Evolutionary conservation across 1,140 invertebrate genomes (phyloP).

Genomic region (Sycophila sp.): DNA sequence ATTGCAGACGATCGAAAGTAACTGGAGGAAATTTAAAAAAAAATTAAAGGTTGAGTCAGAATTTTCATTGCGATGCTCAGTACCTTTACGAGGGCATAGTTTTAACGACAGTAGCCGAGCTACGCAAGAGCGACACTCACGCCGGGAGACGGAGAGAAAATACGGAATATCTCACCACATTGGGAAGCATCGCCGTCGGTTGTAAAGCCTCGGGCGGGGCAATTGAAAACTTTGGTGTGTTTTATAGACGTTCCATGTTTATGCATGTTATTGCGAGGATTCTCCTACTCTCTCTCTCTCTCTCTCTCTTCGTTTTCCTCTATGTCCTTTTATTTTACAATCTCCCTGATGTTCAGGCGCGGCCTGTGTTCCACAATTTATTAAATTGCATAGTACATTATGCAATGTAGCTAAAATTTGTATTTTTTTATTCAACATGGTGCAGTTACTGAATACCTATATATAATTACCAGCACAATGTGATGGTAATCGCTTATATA

Average conservation of each 20-base stretch:
- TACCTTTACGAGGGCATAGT: constrained; percentile 10
- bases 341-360: not conserved
- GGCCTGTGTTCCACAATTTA: too few species aligned
- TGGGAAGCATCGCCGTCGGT: not conserved
- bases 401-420: too few species aligned
- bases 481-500: too few species aligned
- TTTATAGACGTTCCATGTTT: constrained; percentile 24
- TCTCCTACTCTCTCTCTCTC: not conserved
- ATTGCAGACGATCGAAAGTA: too few species aligned
- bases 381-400: too few species aligned
- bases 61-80: not conserved
- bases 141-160: not conserved
- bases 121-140: not conserved
- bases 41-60: too few species aligned
- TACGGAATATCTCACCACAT: not conserved
- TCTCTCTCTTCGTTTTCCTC: too few species aligned
- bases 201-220: constrained; percentile 2
- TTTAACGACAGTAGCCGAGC: constrained; percentile 12
- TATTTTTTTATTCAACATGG: too few species aligned
- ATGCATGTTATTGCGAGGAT: constrained; percentile 5
- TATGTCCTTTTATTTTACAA: not conserved
- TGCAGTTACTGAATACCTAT: too few species aligned
- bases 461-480: too few species aligned
- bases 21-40: too few species aligned
- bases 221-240: constrained; percentile 30